Evolutionary conservation across 2,888 invertebrate species (phyloP).

Genomic region (Drosophila histrio): DNA sequence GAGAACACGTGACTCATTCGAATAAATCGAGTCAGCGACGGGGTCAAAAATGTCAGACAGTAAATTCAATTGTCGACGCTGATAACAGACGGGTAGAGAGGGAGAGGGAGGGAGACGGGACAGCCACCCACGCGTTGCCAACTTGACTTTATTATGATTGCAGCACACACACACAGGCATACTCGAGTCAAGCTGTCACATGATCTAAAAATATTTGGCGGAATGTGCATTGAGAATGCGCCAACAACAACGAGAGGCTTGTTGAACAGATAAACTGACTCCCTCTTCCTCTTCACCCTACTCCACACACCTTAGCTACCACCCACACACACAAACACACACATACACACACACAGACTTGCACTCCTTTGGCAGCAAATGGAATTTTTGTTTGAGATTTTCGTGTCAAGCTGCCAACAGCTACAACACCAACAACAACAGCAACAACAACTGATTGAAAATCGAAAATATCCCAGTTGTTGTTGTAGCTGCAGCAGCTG

Average conservation of each 20-base stretch:
- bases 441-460: constrained; percentile 44
- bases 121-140: constrained; percentile 45
- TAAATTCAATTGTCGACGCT: constrained; percentile 45
- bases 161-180: constrained; percentile 10
- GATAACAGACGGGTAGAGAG: constrained; percentile 9
- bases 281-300: background rate
- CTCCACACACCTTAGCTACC: background rate
- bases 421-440: constrained; percentile 22
- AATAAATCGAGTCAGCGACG: constrained; percentile 6
- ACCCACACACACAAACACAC: background rate
- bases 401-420: constrained; percentile 40
- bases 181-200: constrained; percentile 44
- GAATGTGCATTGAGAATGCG: constrained; percentile 57
- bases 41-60: constrained; percentile 23
- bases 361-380: constrained; percentile 7
- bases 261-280: constrained; percentile 14
- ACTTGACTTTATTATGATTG: constrained; percentile 54
- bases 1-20: constrained; percentile 41
- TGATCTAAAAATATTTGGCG: constrained; percentile 56
- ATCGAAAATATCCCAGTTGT: constrained; percentile 44
- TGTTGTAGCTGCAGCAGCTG: constrained; percentile 1
- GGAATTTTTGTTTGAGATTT: constrained; percentile 24
- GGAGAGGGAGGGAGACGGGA: background rate
- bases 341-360: background rate
- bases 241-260: background rate